Conservation (phyloP, 2,797 vertebrate genomes). For the Podarcis siculus region DNA sequence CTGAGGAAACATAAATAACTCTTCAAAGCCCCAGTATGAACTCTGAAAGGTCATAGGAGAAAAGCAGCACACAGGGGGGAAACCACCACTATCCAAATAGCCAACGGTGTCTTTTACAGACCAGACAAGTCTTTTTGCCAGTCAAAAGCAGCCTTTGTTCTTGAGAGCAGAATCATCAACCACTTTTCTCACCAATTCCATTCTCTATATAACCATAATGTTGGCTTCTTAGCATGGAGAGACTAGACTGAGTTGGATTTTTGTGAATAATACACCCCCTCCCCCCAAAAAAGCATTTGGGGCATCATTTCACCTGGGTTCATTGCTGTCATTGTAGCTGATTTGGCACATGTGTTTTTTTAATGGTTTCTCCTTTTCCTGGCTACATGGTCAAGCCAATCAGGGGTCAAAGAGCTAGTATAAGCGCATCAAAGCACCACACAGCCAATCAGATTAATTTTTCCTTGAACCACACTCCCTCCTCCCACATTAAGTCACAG, state of each 20-base stretch:
- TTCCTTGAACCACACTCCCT: no score
- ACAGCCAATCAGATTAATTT: not conserved
- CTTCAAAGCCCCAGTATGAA: constrained; percentile 21
- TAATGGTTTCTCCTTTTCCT: not conserved
- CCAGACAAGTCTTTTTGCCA: not conserved
- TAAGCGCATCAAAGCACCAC: not conserved
- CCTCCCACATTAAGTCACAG: no score
- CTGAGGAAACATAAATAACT: constrained; percentile 57
- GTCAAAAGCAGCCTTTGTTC: not conserved
- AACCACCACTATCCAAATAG: not conserved
- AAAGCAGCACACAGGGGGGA: not conserved
- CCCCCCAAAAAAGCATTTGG: not conserved
- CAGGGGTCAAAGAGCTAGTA: not conserved
- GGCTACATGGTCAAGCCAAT: not conserved
- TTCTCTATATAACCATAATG: not conserved
- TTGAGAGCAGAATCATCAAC: not conserved
- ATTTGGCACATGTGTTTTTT: not conserved
- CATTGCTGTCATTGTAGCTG: not conserved
- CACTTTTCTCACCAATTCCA: not conserved
- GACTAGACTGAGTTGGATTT: not conserved
- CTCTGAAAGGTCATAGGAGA: not conserved
- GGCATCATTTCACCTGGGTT: not conserved
- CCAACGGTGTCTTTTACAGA: not conserved
- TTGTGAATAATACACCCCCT: not conserved
- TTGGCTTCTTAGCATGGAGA: not conserved